phyloP scores from a whole-genome alignment of 2,113 vertebrate species.

The Corynorhinus townsendii region DNA sequence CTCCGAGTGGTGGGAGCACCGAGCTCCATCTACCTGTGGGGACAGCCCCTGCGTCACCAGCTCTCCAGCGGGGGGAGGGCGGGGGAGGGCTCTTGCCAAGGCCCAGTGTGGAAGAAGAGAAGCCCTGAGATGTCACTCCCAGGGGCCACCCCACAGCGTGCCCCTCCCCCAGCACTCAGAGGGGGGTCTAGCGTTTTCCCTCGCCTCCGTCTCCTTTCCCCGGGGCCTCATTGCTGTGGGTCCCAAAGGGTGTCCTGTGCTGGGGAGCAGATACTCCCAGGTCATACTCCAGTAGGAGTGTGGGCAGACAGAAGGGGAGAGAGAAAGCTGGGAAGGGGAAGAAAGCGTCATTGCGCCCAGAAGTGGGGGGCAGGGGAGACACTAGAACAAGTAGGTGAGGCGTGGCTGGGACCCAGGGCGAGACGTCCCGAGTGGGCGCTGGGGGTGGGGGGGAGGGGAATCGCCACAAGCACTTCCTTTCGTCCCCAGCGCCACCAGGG shows the following conservation, averaged over 20 bases:
- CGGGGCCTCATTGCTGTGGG: not conserved
- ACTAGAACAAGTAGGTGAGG: not conserved
- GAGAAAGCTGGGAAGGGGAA: not conserved
- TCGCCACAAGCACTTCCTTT: not conserved
- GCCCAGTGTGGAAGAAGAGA: not conserved
- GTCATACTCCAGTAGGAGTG: not conserved
- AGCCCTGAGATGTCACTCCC: not conserved
- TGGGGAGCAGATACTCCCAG: not conserved
- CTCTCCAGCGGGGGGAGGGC: not conserved
- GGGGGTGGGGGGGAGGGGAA: not conserved
- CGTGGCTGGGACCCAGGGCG: rapidly evolving
- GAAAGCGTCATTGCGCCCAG: not conserved
- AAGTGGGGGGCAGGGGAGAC: not conserved
- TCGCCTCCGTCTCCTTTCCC: not conserved
- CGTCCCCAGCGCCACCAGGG: not conserved
- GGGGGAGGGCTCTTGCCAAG: not conserved
- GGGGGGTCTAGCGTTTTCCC: not conserved
- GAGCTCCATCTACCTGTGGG: not conserved
- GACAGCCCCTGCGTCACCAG: not conserved
- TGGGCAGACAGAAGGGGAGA: not conserved
- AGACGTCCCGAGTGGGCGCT: rapidly evolving
- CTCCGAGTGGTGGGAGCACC: constrained; percentile 1
- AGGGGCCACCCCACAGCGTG: rapidly evolving
- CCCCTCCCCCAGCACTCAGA: not conserved
- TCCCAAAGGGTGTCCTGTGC: not conserved